These are phyloP conservation scores for Acropora tenuis DNA, from an alignment of 64 coral and sea anemone genomes.

Conservation along the genomic window DNA sequence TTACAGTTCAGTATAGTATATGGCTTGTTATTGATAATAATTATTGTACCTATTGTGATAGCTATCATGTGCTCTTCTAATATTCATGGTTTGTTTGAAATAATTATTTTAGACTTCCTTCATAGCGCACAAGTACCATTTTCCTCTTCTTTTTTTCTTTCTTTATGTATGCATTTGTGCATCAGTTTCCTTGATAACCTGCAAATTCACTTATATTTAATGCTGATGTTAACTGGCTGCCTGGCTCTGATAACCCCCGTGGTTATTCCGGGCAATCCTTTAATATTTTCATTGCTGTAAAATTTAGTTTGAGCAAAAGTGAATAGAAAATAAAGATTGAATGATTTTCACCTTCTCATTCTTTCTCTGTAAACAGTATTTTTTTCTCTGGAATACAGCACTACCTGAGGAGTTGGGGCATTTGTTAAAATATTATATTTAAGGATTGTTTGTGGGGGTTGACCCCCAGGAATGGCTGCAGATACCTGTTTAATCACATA, in stretches of 20 bases:
- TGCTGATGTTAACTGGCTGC: too few relatives aligned
- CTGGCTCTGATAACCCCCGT: too few relatives aligned
- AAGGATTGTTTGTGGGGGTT: not conserved
- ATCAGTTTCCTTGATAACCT: not conserved
- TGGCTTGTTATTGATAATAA: not conserved
- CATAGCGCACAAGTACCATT: not conserved
- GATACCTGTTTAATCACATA: constrained; percentile 5
- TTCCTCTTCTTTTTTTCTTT: not conserved
- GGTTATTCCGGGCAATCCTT: constrained; percentile 1
- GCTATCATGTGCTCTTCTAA: not conserved
- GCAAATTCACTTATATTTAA: too few relatives aligned
- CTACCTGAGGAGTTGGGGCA: not conserved
- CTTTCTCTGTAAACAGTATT: too few relatives aligned
- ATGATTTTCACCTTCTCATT: too few relatives aligned
- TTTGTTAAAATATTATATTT: constrained; percentile 19
- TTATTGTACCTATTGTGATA: not conserved
- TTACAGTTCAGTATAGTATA: too few relatives aligned
- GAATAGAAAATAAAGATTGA: too few relatives aligned
- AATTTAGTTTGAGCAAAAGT: constrained; percentile 7
- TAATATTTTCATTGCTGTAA: not conserved
- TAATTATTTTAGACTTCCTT: constrained; percentile 6
- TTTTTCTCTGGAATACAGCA: too few relatives aligned
- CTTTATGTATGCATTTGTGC: not conserved
- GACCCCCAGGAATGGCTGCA: constrained; percentile 14
- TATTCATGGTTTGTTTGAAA: not conserved